Base-by-base conservation (phyloP, 2,113 vertebrate species). In the Entelurus aequoreus region DNA sequence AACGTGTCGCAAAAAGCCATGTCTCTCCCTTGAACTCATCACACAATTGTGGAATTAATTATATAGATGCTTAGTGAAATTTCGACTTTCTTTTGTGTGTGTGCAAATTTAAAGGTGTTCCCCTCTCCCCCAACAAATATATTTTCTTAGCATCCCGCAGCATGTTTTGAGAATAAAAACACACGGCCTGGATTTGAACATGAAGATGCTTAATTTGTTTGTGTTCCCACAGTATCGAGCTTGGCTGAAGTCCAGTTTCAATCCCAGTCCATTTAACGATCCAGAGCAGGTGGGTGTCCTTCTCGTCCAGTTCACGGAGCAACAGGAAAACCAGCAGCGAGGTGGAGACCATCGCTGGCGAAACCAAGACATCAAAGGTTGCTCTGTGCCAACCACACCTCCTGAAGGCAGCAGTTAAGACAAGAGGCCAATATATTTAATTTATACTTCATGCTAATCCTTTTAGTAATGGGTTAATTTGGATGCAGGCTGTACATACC, bases 251-350 rank as follows among this genome's bases (percentile, higher is more conserved):
- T 58, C 71, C 7, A 90, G 78, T 63, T 94, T 92, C 1, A 85
- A 82, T 37, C 84, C 81, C 68, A 91, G 87, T 63, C 91, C 91
- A 0, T 92, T 93, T 50, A 85, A 86, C 48, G 93, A 96, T 72
- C 88, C 91, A 82, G 90, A 92, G 68, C 90, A 91, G 81, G 88
- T 96, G 65, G 78, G 72, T 8, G 60, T 60, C 2, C 82, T 95
- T 76, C 81, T 95, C 65, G 83, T 63, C 46, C 82, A 61, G 77
- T 90, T 87, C 72, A 77, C 82, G 3, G 88, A 92, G 68, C 80
- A 87, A 58, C 86, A 90, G 62, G 86, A 85, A 35, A 68, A 63
- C 48, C 80, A 76, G 71, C 81, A 75, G 40, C 75, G 63, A 72
- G 63, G 64, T 58, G 52, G 68, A 37, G 86, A 89, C 6, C 15